Base-by-base conservation (phyloP, 2,797 vertebrate genomes). In the Orestias chungarensis region DNA sequence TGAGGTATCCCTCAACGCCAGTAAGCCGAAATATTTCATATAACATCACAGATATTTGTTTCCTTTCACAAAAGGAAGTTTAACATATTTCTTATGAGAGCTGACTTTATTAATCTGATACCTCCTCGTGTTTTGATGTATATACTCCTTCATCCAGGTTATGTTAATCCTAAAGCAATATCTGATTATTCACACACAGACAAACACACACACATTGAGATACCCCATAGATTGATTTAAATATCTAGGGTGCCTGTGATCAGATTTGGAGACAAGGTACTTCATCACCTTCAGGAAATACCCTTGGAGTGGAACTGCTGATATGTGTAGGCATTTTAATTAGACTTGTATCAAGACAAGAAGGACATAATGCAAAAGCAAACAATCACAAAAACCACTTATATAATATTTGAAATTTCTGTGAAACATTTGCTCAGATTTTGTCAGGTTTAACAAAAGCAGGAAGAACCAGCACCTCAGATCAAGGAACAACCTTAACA, bases 91-190 rank as follows among this genome's bases (percentile, higher is more conserved):
- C 52, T 25, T 35, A 76, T 42, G n/a, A 73, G 33, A 84, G 27
- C 68, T 75, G 23, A 70, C 44, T 31, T 73, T 43, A 44, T 44
- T 50, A 61, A n/a, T 54, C 54, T 74, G 52, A 69, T 44, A 59
- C 65, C 25, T 49, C 46, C 50, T 38, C 17, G 10, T 57, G 52
- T 55, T 55, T 25, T 54, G 18, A 62, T 65, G 35, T 74, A 35
- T 18, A 61, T 20, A 38, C 57, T 10, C 55, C 10, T 18, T 20
- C 31, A 40, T 12, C 57, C 57, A 40, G 57, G 57, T 61, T 61
- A 14, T 12, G 35, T n/a, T 61, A 38, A 14, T 61, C 33, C 10
- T n/a, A 2, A 33, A 38, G n/a, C n/a, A n/a, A n/a, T n/a, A n/a
- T n/a, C n/a, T n/a, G n/a, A n/a, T n/a, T n/a, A n/a, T n/a, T n/a